These are phyloP conservation scores for Charaxes varanes DNA, from an alignment of 1,140 invertebrate species.

Conservation along the genomic window DNA sequence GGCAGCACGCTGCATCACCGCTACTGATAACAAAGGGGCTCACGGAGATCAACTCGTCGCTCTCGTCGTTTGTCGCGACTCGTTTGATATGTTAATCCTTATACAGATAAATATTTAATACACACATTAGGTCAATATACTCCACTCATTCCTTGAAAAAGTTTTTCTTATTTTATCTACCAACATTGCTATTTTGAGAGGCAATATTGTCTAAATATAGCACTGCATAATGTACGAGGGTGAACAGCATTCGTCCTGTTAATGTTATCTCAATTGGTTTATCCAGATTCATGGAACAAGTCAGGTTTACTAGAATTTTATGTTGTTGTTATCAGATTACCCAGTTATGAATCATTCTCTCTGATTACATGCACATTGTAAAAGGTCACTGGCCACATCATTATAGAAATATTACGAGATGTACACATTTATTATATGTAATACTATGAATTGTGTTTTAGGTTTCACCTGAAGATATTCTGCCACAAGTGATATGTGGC, in stretches of 20 bases:
- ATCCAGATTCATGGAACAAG: slow-evolving; percentile 19
- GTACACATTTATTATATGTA: slow-evolving; percentile 18
- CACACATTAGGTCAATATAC: no score
- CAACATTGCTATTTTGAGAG: slow-evolving; percentile 60
- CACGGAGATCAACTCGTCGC: slow-evolving; percentile 36
- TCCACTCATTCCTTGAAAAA: no score
- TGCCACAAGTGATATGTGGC: slow-evolving; percentile 76
- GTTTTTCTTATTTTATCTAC: slow-evolving; percentile 8
- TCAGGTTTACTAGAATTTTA: slow-evolving; percentile 28
- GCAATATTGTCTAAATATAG: slow-evolving; percentile 69
- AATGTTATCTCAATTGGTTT: slow-evolving; percentile 25
- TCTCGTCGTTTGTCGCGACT: no score
- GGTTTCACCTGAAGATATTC: slow-evolving; percentile 74
- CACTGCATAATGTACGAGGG: slow-evolving; percentile 55
- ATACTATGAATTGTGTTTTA: slow-evolving; percentile 45
- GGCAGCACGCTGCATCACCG: slow-evolving; percentile 50
- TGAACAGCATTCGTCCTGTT: slow-evolving; percentile 38
- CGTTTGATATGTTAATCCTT: no score
- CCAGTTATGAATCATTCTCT: slow-evolving; percentile 52
- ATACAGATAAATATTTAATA: no score
- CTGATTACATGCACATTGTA: slow-evolving; percentile 51
- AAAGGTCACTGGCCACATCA: slow-evolving; percentile 62
- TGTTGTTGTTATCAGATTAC: slow-evolving; percentile 53
- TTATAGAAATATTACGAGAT: slow-evolving; percentile 39
- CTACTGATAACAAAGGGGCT: slow-evolving; percentile 70